phyloP scores from a whole-genome alignment of 2,888 invertebrate species.

The Dascillus cervinus region DNA sequence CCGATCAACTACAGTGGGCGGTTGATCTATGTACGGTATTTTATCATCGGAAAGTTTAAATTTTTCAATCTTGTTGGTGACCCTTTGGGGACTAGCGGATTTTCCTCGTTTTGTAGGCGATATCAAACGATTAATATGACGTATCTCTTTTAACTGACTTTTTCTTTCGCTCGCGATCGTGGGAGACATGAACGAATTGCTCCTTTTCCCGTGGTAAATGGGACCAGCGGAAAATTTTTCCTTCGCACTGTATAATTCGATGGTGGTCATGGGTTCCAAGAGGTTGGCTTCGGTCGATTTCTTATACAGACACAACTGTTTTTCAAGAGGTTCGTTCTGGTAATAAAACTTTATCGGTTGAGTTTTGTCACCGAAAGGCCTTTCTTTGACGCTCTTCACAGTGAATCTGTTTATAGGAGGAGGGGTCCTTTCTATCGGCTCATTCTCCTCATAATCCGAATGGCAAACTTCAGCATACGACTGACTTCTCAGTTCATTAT shows the following conservation, averaged over 20 bases:
- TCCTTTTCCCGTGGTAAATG: neutral
- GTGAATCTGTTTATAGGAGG: constrained; percentile 15
- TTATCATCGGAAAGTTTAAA: neutral
- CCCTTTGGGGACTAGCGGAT: constrained; percentile 29
- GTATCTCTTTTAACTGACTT: constrained; percentile 29
- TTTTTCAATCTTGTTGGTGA: neutral
- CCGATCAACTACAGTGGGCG: constrained; percentile 4
- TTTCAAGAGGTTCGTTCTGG: too few relatives aligned
- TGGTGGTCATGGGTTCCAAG: too few relatives aligned
- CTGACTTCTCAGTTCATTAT: constrained; percentile 15
- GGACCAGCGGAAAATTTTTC: neutral
- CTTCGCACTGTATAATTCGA: too few relatives aligned
- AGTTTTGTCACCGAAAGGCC: too few relatives aligned
- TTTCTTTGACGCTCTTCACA: constrained; percentile 10
- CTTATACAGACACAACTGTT: too few relatives aligned
- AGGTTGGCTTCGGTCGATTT: too few relatives aligned
- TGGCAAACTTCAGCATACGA: constrained; percentile 12
- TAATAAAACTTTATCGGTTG: too few relatives aligned
- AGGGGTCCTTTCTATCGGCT: neutral
- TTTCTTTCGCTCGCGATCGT: constrained; percentile 36
- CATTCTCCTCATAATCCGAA: constrained; percentile 1
- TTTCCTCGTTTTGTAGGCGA: constrained; percentile 29
- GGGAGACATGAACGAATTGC: constrained; percentile 32
- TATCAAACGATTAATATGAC: constrained; percentile 25
- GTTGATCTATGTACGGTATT: constrained; percentile 14